A percentile compares a stretch with the other conserved stretches of the same genome.
These are phyloP conservation scores for Entosphenus tridentatus DNA, from an alignment of 2,113 vertebrate genomes.

Conservation along the genomic window DNA sequence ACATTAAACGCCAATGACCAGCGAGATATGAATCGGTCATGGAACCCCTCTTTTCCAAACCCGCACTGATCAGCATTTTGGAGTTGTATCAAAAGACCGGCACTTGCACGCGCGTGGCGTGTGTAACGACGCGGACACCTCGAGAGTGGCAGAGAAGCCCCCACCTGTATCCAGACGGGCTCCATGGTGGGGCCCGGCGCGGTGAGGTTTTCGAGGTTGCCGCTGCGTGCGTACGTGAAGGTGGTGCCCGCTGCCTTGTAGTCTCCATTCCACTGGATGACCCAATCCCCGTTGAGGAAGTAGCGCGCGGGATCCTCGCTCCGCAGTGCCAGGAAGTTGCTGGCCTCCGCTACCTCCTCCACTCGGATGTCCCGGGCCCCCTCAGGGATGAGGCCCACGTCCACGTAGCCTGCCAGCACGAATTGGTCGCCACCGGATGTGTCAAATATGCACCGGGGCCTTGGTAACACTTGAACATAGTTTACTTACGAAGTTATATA, in stretches of 20 bases:
- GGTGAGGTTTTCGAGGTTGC: constrained; percentile 73
- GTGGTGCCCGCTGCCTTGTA: constrained; percentile 56
- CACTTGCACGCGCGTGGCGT: too few species aligned
- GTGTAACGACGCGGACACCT: too few species aligned
- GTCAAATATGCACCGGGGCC: too few species aligned
- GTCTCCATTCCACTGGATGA: constrained; percentile 96
- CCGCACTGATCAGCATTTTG: too few species aligned
- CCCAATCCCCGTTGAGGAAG: constrained; percentile 74
- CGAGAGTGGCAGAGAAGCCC: background rate
- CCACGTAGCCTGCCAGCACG: constrained; percentile 43
- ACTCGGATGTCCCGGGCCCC: constrained; percentile 73
- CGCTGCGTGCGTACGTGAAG: constrained; percentile 63
- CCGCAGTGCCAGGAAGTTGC: constrained; percentile 68
- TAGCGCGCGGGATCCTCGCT: constrained; percentile 49
- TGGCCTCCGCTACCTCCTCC: constrained; percentile 52
- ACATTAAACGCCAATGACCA: too few species aligned
- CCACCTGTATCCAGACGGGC: constrained; percentile 75
- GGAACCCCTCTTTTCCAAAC: too few species aligned
- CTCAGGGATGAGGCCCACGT: constrained; percentile 69
- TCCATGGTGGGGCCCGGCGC: constrained; percentile 62
- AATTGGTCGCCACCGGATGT: too few species aligned
- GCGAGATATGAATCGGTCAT: too few species aligned
- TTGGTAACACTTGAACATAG: too few species aligned
- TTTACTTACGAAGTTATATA: too few species aligned
- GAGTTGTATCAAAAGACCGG: too few species aligned